Conservation (phyloP, 2,888 invertebrate species). For the Drosophila nigritarsus region DNA sequence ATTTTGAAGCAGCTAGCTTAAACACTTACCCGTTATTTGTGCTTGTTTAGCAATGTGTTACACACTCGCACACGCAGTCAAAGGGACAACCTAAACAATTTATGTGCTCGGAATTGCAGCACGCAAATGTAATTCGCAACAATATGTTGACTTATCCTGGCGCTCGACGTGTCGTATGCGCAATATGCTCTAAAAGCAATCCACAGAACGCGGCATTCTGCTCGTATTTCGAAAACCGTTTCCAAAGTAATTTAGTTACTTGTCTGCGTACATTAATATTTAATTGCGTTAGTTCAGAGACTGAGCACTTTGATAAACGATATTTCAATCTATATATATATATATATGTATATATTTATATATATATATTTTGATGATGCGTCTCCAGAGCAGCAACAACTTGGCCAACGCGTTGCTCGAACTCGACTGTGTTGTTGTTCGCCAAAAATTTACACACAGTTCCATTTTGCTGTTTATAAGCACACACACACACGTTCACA, state of each 20-base stretch:
- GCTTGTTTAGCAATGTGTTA: conserved; percentile 29
- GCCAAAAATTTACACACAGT: conserved; percentile 68
- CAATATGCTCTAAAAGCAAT: conserved; percentile 66
- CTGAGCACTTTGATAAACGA: conserved; percentile 28
- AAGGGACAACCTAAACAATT: conserved; percentile 29
- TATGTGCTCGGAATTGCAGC: conserved; percentile 43
- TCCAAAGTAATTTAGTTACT: conserved; percentile 66
- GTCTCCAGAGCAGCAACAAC: conserved; percentile 57
- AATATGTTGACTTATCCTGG: conserved; percentile 68
- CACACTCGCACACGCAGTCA: not conserved
- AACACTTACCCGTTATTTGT: conserved; percentile 45
- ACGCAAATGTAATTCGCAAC: conserved; percentile 60
- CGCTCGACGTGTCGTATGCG: conserved; percentile 76
- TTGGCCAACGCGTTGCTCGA: conserved; percentile 71
- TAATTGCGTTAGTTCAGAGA: conserved; percentile 53
- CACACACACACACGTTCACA: conserved; percentile 23
- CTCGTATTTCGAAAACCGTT: conserved; percentile 24
- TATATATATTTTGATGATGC: conserved; percentile 15
- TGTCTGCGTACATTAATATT: conserved; percentile 46
- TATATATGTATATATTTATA: conserved; percentile 15
- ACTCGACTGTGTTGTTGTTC: conserved; percentile 76
- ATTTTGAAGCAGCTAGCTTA: not conserved
- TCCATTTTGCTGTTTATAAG: conserved; percentile 41
- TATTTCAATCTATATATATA: conserved; percentile 18
- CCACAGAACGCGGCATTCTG: conserved; percentile 41